A percentile compares a stretch with the other conserved stretches of the same genome.
Conservation (phyloP, 2,113 vertebrate genomes). For the Leiothrix lutea region DNA sequence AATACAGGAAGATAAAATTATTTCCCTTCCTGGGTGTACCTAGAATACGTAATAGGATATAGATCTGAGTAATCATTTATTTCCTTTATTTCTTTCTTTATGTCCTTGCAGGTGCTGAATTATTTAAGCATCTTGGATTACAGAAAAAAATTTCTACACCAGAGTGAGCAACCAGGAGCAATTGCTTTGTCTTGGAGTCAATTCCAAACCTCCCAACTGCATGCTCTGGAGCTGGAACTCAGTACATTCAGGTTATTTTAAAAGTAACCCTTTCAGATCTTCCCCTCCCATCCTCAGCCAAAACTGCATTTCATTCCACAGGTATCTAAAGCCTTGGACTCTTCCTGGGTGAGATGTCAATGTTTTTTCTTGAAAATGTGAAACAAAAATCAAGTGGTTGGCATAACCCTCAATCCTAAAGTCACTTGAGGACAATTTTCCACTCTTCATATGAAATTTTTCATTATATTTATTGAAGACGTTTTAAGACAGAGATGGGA, state of each 20-base stretch:
- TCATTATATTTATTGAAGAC: not conserved
- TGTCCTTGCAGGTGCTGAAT: not conserved
- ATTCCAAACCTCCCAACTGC: not conserved
- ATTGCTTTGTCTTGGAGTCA: not conserved
- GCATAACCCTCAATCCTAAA: not conserved
- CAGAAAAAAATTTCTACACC: not conserved
- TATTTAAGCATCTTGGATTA: not conserved
- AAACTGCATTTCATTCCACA: not conserved
- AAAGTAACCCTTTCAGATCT: not conserved
- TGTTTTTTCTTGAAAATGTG: not conserved
- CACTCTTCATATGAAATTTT: not conserved
- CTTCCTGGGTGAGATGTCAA: not conserved
- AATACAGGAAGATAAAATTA: not conserved
- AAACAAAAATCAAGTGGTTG: not conserved
- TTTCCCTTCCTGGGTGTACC: not conserved
- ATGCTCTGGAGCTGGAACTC: not conserved
- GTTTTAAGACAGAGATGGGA: not conserved
- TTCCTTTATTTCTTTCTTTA: not conserved
- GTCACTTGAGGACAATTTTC: not conserved
- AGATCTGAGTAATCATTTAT: not conserved
- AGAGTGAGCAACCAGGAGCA: not conserved
- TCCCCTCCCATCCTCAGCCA: too few relatives aligned
- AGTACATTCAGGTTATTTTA: not conserved
- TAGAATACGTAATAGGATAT: not conserved
- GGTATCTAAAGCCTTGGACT: not conserved